Base-by-base conservation (phyloP, 2,888 invertebrate genomes). In the Aquatica leii region DNA sequence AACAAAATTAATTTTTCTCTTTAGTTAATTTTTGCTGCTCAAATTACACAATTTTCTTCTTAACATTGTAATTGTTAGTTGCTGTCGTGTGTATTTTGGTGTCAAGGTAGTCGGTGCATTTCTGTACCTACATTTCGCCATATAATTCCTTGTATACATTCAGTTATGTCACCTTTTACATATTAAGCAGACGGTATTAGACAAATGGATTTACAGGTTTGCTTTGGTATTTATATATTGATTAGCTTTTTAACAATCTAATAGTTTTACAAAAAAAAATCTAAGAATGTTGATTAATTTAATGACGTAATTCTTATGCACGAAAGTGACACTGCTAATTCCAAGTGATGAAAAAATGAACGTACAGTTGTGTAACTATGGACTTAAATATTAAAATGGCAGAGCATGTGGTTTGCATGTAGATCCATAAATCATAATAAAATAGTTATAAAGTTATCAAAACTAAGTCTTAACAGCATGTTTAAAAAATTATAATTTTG, bases 61-160 rank as follows among this genome's bases (percentile, higher is more conserved):
- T 64, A 61, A 58, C 59, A 65, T 48, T 58, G 58, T 61, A 56
- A 52, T 64, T 64, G 43, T 51, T 34, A 59, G 48, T 48, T 51
- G 41, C 57, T 58, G 59, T 59, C 64, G 53, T 60, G 18, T 55
- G 48, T 48, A 49, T 67, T 67, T 65, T 67, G 54, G 65, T 67
- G 67, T 67, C 67, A 67, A 67, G 65, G 67, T 62, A 59, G 59
- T 62, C 59, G 40, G 62, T 62, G 65, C 65, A 67, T 67, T 67
- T 59, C 62, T 59, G 59, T 65, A 65, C 65, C 57, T 59, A 61
- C 67, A 67, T 67, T 67, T 67, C 46, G 46, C 17, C 46, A 46
- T 20, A 6, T 24, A 46, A 46, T 46, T 46, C 65, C 59, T 62
- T 59, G 65, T 67, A 67, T 61, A 61, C 60, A 64, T 59, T 64